Evolutionary conservation across 1,140 invertebrate genomes (phyloP).

Genomic region (Aphaenogaster rudis): DNA sequence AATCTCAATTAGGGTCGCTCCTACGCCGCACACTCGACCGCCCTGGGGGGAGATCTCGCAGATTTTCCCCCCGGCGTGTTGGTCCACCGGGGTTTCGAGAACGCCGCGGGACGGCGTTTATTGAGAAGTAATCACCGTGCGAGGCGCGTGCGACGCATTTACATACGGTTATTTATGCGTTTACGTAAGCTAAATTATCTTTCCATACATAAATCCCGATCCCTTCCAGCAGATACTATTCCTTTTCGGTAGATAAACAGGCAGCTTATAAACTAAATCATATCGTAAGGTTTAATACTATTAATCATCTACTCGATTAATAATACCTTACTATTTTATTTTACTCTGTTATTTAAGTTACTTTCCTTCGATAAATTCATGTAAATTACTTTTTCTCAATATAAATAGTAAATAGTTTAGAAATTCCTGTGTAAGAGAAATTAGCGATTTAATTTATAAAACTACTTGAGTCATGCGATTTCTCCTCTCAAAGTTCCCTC

Average conservation of each 20-base stretch:
- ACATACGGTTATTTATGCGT: slow-evolving; percentile 17
- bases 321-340: neutral
- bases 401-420: neutral
- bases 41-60: slow-evolving; percentile 36
- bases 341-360: neutral
- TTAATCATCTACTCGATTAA: neutral
- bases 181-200: slow-evolving; percentile 18
- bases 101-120: slow-evolving; percentile 11
- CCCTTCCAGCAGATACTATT: neutral
- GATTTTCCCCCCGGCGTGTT: slow-evolving; percentile 35
- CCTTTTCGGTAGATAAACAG: neutral
- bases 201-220: neutral
- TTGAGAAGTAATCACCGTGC: slow-evolving; percentile 46
- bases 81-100: neutral
- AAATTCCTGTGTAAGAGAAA: neutral
- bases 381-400: no score
- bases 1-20: slow-evolving; percentile 80
- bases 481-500: neutral
- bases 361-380: neutral
- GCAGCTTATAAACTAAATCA: neutral
- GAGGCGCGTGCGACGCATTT: slow-evolving; percentile 14
- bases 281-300: neutral
- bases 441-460: neutral
- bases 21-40: slow-evolving; percentile 45
- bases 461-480: neutral